phyloP scores from a whole-genome alignment of 2,888 invertebrate genomes.

The Aphodius sticticus region DNA sequence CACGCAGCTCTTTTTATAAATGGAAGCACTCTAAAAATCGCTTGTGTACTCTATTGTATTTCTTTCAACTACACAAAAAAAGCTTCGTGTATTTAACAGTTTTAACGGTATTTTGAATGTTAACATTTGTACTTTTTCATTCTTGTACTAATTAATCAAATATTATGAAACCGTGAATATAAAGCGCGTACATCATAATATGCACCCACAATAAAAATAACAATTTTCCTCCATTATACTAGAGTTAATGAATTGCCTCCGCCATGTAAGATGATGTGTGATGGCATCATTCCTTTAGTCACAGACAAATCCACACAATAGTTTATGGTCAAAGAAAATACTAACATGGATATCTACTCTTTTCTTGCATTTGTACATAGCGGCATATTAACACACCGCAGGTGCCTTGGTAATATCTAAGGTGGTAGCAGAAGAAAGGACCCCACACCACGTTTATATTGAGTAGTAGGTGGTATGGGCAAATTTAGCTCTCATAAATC shows the following conservation, averaged over 20 bases:
- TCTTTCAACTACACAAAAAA: too few relatives aligned
- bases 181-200: too few relatives aligned
- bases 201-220: background rate
- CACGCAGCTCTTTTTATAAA: too few relatives aligned
- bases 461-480: background rate
- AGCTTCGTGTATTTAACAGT: too few relatives aligned
- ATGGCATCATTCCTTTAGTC: background rate
- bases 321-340: background rate
- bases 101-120: too few relatives aligned
- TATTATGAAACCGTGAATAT: too few relatives aligned
- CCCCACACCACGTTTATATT: background rate
- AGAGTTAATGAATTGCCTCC: background rate
- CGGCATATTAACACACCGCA: background rate
- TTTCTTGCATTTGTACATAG: background rate
- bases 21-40: too few relatives aligned
- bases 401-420: background rate
- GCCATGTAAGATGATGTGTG: background rate
- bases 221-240: background rate
- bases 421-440: background rate
- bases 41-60: too few relatives aligned
- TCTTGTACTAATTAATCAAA: too few relatives aligned
- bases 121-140: too few relatives aligned
- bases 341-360: background rate
- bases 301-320: background rate
- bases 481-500: background rate